Evolutionary conservation across 1,140 invertebrate genomes (phyloP), one percentile per base, ranked within the genome.

Genomic region (Drosophila orosa): DNA sequence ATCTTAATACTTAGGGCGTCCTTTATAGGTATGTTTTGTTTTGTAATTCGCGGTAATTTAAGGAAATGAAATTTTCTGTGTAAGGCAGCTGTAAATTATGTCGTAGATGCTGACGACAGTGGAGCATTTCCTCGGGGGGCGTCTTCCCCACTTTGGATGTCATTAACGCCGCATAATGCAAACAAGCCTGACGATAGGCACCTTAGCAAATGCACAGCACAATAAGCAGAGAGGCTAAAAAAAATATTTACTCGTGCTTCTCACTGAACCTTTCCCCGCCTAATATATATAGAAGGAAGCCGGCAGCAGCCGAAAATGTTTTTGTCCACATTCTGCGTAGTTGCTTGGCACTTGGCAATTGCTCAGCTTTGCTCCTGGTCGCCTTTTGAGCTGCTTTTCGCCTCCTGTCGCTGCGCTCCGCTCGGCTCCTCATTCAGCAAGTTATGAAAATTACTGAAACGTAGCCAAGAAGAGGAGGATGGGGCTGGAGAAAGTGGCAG

Each of bases 371-470:
- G 65, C 55, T 68, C 39, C 40, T 59, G 75, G 33, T 39, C 42
- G 50, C 47, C 68, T 72, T 71, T 58, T 31, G 40, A 58, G 68
- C 68, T 58, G 19, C 40, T 40, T 67, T 57, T 42, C 33, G 33
- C 19, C 40, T 40, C 27, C 62, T 42, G 22, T n/a, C 65, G 15
- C 65, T 29, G 29, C 35, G 60, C 61, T 25, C 25, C 24, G 65
- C 58, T 25, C 25, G 15, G 54, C 39, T 58, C 45, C 56, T 59
- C 62, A 58, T 54, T 63, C 63, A 66, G 79, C 63, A 80, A 77
- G 84, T 87, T 87, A 87, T 87, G 83, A 87, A 89, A 87, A 89
- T 89, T 80, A 83, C 79, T 80, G 83, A 86, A 87, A 86, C 83
- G 83, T 87, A 67, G 83, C 82, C 83, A 87, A 76, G 58, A 55